Percentiles rank a stretch among this genome's conserved stretches.
Evolutionary conservation across 2,888 invertebrate genomes (phyloP).

Genomic region (Idaea straminata): DNA sequence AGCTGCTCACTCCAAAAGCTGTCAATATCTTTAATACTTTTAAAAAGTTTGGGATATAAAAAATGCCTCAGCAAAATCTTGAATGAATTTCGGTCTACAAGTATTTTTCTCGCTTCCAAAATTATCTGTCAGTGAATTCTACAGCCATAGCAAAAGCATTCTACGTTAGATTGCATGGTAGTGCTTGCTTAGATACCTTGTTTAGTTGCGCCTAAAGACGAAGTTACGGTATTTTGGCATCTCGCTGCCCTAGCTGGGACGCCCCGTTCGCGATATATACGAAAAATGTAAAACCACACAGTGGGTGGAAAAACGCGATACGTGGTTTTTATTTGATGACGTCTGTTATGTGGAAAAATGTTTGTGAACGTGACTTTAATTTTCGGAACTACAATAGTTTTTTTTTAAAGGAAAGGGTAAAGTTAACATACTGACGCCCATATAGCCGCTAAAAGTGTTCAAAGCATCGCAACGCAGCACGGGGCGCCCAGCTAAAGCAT

Average conservation of each 20-base stretch:
- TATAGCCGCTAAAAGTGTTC: no score
- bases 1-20: neutral
- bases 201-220: conserved; percentile 54
- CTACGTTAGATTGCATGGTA: conserved; percentile 60
- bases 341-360: no score
- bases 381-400: no score
- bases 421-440: no score
- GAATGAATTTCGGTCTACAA: neutral
- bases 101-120: neutral
- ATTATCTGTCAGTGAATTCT: conserved; percentile 58
- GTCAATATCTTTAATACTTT: neutral
- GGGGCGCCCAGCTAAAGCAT: neutral
- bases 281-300: neutral
- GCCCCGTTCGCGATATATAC: neutral
- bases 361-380: no score
- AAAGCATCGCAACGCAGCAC: neutral
- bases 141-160: conserved; percentile 62
- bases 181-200: conserved; percentile 53
- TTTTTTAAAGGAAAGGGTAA: no score
- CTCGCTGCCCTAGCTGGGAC: conserved; percentile 10
- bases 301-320: no score
- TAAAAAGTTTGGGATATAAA: neutral
- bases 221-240: conserved; percentile 50
- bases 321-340: no score
- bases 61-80: neutral